Evolutionary conservation across 2,113 vertebrate genomes (phyloP).

Genomic region (Oreocharis arfaki): DNA sequence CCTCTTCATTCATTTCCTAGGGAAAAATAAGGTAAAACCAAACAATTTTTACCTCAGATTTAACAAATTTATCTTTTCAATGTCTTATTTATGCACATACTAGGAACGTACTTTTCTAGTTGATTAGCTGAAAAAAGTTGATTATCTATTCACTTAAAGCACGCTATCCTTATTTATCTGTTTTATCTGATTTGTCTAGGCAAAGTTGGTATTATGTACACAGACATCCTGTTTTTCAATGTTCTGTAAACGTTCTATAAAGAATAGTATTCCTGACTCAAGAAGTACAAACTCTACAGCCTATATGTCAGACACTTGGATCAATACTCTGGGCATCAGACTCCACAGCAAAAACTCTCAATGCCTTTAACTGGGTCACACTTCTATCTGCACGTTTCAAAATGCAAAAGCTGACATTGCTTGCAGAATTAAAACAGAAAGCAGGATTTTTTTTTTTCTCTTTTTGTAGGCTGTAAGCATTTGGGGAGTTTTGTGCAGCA

Average conservation of each 20-base stretch:
- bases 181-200: background rate
- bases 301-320: background rate
- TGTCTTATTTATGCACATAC: background rate
- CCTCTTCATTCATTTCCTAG: background rate
- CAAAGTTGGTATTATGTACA: background rate
- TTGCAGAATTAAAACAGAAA: background rate
- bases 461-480: background rate
- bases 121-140: background rate
- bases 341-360: background rate
- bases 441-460: accelerated
- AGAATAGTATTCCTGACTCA: background rate
- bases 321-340: background rate
- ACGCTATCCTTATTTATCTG: background rate
- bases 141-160: background rate
- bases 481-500: background rate
- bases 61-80: background rate
- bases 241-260: background rate
- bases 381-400: background rate
- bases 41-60: background rate
- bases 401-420: background rate
- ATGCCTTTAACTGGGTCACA: background rate
- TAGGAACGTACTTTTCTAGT: background rate
- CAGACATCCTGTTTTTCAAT: background rate
- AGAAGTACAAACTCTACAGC: background rate
- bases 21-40: background rate